A percentile compares a stretch with the other conserved stretches of the same genome.
These are phyloP conservation scores for Emmelina monodactyla DNA, from an alignment of 2,888 invertebrate genomes.

Conservation along the genomic window DNA sequence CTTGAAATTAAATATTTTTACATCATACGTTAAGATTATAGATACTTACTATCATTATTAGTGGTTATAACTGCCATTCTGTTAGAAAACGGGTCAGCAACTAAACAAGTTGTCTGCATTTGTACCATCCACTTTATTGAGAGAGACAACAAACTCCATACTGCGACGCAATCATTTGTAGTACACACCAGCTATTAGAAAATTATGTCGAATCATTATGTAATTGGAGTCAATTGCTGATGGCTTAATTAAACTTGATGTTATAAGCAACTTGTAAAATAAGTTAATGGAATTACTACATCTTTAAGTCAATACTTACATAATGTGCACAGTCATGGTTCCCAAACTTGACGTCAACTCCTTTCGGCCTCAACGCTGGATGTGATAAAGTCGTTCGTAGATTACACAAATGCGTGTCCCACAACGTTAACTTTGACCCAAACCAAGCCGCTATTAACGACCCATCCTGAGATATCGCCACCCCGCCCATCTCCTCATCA, in stretches of 20 bases:
- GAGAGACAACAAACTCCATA: slow-evolving; percentile 78
- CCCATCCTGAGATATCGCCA: slow-evolving; percentile 53
- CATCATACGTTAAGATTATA: neutral
- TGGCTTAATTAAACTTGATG: neutral
- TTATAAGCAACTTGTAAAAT: neutral
- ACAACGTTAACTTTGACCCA: slow-evolving; percentile 49
- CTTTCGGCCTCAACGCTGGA: slow-evolving; percentile 48
- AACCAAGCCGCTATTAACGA: slow-evolving; percentile 62
- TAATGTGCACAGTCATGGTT: slow-evolving; percentile 54
- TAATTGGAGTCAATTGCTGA: neutral
- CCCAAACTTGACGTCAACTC: slow-evolving; percentile 47
- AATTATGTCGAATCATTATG: neutral
- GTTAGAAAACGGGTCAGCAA: slow-evolving; percentile 68
- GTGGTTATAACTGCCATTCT: slow-evolving; percentile 74
- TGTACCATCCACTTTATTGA: slow-evolving; percentile 73
- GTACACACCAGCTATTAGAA: slow-evolving; percentile 45
- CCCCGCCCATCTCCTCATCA: slow-evolving; percentile 44
- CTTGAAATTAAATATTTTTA: slow-evolving; percentile 1
- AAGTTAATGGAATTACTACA: neutral
- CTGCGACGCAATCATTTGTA: slow-evolving; percentile 66
- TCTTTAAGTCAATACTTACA: slow-evolving; percentile 29
- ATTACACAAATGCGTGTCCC: slow-evolving; percentile 50
- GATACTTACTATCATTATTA: slow-evolving; percentile 68
- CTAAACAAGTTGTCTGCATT: slow-evolving; percentile 35
- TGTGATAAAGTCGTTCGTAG: slow-evolving; percentile 47